Evolutionary conservation across 2,888 invertebrate genomes (phyloP).

Genomic region (Choristoneura rosaceana): DNA sequence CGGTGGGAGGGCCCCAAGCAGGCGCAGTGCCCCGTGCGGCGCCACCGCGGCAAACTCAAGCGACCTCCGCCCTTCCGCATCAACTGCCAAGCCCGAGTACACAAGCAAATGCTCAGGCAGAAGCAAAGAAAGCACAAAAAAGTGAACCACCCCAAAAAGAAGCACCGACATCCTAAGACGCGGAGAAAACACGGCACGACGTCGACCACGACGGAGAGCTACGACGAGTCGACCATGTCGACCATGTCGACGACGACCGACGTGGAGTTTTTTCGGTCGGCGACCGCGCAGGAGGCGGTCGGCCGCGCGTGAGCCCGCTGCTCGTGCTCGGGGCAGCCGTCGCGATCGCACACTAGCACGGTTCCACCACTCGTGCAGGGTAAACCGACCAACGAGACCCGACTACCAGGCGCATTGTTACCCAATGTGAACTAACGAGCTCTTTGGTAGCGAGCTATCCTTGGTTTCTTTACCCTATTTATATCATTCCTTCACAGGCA

Average conservation of each 20-base stretch:
- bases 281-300: conserved; percentile 84
- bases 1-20: conserved; percentile 71
- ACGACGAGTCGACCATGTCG: conserved; percentile 83
- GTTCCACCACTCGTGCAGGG: conserved; percentile 77
- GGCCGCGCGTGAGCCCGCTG: conserved; percentile 80
- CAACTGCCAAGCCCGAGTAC: conserved; percentile 80
- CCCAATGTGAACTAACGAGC: not conserved
- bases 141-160: conserved; percentile 79
- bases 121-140: conserved; percentile 81
- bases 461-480: conserved; percentile 48
- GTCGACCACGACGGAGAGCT: conserved; percentile 77
- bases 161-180: conserved; percentile 83
- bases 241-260: conserved; percentile 82
- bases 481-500: conserved; percentile 51
- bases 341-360: conserved; percentile 81
- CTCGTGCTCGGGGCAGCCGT: conserved; percentile 82
- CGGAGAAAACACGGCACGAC: conserved; percentile 81
- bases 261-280: conserved; percentile 85
- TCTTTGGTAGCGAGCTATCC: conserved; percentile 32
- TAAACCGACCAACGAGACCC: conserved; percentile 56
- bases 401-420: conserved; percentile 46
- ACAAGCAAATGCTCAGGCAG: conserved; percentile 73
- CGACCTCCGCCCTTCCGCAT: conserved; percentile 74
- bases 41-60: conserved; percentile 78
- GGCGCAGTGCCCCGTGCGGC: conserved; percentile 70